Base-by-base conservation (phyloP, 2,888 invertebrate species). In the Melipona beecheii region DNA sequence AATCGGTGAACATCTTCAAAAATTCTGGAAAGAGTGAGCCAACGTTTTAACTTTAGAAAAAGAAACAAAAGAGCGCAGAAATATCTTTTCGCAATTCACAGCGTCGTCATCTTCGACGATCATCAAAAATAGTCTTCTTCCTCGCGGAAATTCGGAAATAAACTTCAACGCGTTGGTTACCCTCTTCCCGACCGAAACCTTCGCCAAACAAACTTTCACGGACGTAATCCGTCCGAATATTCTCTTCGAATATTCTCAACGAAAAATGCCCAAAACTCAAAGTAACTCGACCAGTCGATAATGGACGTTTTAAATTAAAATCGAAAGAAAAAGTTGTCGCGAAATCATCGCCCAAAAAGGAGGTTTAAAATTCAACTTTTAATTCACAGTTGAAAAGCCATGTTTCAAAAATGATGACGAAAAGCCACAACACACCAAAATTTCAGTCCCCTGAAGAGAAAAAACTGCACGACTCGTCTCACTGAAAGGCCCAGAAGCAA, bases 121-220 rank as follows among this genome's bases (percentile, higher is more conserved):
- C 64, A 65, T 70, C 70, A 65, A 70, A 80, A 80, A 80, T 80
- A 80, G 70, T 49, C 50, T 50, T 54, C 64, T 50, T 68, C 52
- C 50, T 43, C 65, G 9, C 36, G 31, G 19, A 24, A 49, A 74
- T 15, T 70, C 52, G 62, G 36, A 36, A 66, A 66, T 66, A 75
- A 75, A 75, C 56, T 58, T 49, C 43, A 9, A 66, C 56, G 15
- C 27, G 56, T 58, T 49, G 65, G 72, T 73, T 73, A n/a, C 49
- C 58, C 27, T 62, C 13, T 19, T 60, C 13, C 19, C 6, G n/a
- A 21, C 36, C 9, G 24, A n/a, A 50, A 50, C 50, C 52, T 5
- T 64, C n/a, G n/a, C 15, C 36, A 49, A 72, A 60, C 52, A 62
- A 73, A 21, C 73, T 62, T 58, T 65, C 43, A 36, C 50, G 2